Conservation (phyloP, 2,113 vertebrate genomes). For the Arothron firmamentum region DNA sequence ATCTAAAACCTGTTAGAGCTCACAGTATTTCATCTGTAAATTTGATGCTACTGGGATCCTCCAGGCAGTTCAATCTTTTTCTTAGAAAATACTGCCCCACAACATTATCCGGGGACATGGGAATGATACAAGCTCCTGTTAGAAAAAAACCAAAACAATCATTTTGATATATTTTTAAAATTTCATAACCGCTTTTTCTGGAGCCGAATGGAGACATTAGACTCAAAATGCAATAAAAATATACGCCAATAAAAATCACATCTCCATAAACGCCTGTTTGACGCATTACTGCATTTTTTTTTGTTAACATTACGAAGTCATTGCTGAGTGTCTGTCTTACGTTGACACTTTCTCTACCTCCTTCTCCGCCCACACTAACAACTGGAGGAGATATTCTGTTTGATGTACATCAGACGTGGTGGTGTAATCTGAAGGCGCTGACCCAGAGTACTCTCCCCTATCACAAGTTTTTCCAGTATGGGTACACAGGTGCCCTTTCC, state of each 20-base stretch:
- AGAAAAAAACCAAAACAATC: not conserved
- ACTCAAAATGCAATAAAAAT: conserved; percentile 3
- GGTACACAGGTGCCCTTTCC: conserved; percentile 43
- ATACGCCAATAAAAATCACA: not conserved
- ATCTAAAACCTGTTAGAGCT: conserved; percentile 48
- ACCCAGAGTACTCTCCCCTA: conserved; percentile 46
- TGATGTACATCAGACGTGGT: conserved; percentile 60
- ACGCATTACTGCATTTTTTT: conserved; percentile 9
- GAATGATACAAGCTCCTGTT: not conserved
- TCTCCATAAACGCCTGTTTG: conserved; percentile 1
- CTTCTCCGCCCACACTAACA: conserved; percentile 44
- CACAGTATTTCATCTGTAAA: conserved; percentile 49
- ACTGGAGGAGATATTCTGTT: conserved; percentile 54
- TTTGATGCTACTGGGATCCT: conserved; percentile 36
- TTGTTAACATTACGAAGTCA: conserved; percentile 42
- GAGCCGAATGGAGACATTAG: not conserved
- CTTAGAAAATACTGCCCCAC: conserved; percentile 1
- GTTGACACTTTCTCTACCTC: conserved; percentile 23
- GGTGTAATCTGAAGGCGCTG: conserved; percentile 47
- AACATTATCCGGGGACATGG: not conserved
- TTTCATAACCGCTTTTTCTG: not conserved
- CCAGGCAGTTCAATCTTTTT: conserved; percentile 10
- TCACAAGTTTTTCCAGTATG: conserved; percentile 36
- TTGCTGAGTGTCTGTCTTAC: conserved; percentile 31
- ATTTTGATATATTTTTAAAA: conserved; percentile 1